Evolutionary conservation across 2,888 invertebrate species (phyloP).

Genomic region (Meiosimyza decipiens): DNA sequence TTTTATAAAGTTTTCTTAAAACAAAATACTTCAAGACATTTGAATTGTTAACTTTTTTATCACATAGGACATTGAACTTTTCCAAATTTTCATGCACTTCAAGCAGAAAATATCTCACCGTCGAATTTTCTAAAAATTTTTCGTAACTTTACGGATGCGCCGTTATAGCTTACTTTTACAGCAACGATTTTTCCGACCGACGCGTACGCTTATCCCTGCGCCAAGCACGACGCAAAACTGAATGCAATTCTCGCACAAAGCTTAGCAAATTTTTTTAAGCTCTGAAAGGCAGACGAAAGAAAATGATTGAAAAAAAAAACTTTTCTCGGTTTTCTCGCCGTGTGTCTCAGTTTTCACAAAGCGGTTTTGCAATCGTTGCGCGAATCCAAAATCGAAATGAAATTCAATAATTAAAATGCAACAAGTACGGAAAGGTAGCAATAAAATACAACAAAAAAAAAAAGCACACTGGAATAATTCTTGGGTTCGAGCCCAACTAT

Average conservation of each 20-base stretch:
- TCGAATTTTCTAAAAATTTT: no score
- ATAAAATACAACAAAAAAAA: background rate
- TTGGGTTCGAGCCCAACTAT: background rate
- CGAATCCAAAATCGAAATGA: background rate
- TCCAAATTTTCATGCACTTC: no score
- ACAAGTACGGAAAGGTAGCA: background rate
- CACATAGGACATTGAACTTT: no score
- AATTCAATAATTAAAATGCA: constrained; percentile 11
- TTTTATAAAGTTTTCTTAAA: no score
- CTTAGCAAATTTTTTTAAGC: background rate
- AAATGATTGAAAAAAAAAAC: constrained; percentile 13
- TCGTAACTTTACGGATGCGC: no score
- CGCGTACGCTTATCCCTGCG: constrained; percentile 27
- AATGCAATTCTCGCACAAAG: constrained; percentile 35
- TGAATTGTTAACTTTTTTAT: no score
- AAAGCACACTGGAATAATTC: background rate
- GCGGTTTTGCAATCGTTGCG: background rate
- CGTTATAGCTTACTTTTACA: no score
- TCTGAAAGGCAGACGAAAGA: background rate
- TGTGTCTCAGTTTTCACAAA: background rate
- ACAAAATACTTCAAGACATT: no score
- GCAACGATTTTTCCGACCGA: no score
- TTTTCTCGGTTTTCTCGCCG: constrained; percentile 16
- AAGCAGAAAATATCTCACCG: no score
- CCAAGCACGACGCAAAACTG: constrained; percentile 55